These are phyloP conservation scores for Paramormyrops kingsleyae DNA, from an alignment of 2,113 vertebrate species.

Conservation along the genomic window DNA sequence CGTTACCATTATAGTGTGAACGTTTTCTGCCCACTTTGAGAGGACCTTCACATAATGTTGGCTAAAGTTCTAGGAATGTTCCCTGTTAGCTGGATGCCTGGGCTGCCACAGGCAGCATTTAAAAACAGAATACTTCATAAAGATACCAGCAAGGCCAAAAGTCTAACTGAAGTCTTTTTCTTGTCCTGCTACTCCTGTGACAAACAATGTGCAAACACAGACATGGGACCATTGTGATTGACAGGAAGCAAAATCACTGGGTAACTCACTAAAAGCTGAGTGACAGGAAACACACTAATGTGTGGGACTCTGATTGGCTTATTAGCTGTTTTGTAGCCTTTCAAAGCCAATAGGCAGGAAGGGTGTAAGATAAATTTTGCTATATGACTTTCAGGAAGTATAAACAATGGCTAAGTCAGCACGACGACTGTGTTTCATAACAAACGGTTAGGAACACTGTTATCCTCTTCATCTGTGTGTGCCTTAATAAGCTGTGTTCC, in stretches of 20 bases:
- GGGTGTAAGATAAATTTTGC: background rate
- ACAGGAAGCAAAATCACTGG: constrained; percentile 11
- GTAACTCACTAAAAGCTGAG: constrained; percentile 18
- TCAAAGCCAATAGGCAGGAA: constrained; percentile 21
- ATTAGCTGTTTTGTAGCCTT: constrained; percentile 1
- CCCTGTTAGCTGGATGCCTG: background rate
- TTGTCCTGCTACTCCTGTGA: background rate
- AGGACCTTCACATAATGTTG: background rate
- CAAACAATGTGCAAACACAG: background rate
- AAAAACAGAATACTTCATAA: background rate
- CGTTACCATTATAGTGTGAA: background rate
- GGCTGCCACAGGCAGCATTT: background rate
- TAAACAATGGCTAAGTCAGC: background rate
- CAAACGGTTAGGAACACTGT: background rate
- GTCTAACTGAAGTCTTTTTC: background rate
- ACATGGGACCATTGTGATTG: background rate
- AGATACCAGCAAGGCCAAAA: background rate
- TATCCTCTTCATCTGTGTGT: background rate
- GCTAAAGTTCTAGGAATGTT: background rate
- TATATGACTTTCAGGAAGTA: constrained; percentile 6
- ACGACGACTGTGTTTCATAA: background rate
- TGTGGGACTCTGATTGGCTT: background rate
- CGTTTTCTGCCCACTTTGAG: background rate
- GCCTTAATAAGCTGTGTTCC: background rate
- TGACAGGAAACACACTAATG: constrained; percentile 11